Percentiles rank a stretch among this genome's conserved stretches.
Conservation (phyloP, 2,888 invertebrate genomes). For the Pediacus dermestoides region DNA sequence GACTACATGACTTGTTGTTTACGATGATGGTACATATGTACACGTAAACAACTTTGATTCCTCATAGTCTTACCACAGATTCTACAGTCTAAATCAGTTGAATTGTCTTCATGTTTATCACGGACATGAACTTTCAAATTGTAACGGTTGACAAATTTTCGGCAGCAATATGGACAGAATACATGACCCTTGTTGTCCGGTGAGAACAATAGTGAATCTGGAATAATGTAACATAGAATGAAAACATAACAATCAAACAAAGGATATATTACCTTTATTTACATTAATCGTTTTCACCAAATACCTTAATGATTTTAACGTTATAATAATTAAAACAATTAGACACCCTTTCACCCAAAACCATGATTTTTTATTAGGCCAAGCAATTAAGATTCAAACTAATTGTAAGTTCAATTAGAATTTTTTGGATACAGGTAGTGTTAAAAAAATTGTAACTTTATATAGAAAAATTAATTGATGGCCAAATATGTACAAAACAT, state of each 20-base stretch:
- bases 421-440: too few species aligned
- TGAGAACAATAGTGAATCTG: constrained; percentile 41
- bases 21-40: constrained; percentile 64
- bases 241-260: constrained; percentile 26
- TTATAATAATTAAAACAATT: constrained; percentile 7
- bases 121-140: constrained; percentile 70
- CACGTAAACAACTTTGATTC: constrained; percentile 61
- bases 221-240: constrained; percentile 31
- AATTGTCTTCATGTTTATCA: constrained; percentile 67
- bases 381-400: too few species aligned
- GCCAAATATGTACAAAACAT: not conserved
- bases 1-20: constrained; percentile 49
- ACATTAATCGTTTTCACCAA: constrained; percentile 16
- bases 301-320: constrained; percentile 10
- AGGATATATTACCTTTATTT: constrained; percentile 27
- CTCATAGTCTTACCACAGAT: constrained; percentile 68
- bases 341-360: too few species aligned
- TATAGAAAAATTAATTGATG: too few species aligned
- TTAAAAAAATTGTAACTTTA: too few species aligned
- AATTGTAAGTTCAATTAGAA: too few species aligned
- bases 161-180: constrained; percentile 61
- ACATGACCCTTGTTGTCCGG: constrained; percentile 52
- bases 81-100: constrained; percentile 64
- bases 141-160: constrained; percentile 64
- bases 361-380: too few species aligned